Evolutionary conservation across 2,113 vertebrate species (phyloP).

Genomic region (Gavia stellata): DNA sequence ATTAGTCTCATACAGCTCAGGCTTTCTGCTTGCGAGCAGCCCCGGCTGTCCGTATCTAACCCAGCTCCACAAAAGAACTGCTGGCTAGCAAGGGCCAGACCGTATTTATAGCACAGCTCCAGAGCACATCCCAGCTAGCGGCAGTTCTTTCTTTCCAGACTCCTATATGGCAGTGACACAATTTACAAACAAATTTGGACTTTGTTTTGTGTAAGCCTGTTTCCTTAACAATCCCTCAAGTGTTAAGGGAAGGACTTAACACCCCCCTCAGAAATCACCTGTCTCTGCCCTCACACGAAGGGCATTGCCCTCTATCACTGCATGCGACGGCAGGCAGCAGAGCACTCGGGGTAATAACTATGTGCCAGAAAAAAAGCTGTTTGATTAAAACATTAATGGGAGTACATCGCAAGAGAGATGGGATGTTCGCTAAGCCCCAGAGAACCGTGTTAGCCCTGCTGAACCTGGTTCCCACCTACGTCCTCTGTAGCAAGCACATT

Average conservation of each 20-base stretch:
- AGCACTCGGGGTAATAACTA: background rate
- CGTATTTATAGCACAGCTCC: background rate
- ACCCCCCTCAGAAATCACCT: background rate
- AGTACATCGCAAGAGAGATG: background rate
- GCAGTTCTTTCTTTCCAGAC: background rate
- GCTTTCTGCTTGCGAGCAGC: background rate
- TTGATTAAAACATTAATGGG: background rate
- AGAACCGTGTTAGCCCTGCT: background rate
- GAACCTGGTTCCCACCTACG: background rate
- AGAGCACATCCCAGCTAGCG: background rate
- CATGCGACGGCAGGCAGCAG: background rate
- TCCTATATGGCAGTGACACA: background rate
- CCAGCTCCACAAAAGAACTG: background rate
- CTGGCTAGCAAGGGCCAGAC: fast-evolving
- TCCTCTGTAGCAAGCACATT: background rate
- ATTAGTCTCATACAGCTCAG: background rate
- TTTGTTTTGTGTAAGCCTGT: background rate
- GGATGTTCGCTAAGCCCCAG: background rate
- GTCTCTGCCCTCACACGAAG: background rate
- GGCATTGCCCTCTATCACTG: background rate
- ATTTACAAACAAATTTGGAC: background rate
- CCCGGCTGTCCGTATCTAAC: background rate
- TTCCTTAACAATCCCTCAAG: background rate
- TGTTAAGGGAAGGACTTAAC: background rate
- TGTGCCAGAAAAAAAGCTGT: background rate